A percentile compares a stretch with the other conserved stretches of the same genome.
These are phyloP conservation scores for Haemorhous mexicanus DNA, from an alignment of 2,113 vertebrate species.

Conservation along the genomic window DNA sequence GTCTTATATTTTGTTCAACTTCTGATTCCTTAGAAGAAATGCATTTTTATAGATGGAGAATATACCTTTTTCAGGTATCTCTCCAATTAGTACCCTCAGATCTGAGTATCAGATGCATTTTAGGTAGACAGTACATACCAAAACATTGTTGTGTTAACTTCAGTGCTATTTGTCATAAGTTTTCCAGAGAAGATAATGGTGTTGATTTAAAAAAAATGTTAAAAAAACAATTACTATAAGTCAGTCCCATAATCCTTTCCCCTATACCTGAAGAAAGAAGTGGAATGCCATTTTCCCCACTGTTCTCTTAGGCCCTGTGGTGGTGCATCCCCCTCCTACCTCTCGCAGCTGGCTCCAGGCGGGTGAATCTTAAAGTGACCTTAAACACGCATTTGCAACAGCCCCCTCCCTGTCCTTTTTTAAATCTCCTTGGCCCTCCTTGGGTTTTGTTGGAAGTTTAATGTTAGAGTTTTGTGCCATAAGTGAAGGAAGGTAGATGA, in stretches of 20 bases:
- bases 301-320: neutral
- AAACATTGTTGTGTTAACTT: neutral
- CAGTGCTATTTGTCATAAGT: neutral
- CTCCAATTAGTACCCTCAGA: neutral
- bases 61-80: neutral
- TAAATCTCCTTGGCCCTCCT: neutral
- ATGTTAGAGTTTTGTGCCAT: accelerated
- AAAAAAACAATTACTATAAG: neutral
- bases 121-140: neutral
- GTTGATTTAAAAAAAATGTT: neutral
- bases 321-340: accelerated
- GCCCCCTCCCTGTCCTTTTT: accelerated
- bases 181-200: neutral
- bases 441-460: neutral
- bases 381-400: neutral
- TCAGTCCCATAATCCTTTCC: neutral
- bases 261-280: neutral
- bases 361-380: neutral
- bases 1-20: neutral
- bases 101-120: neutral
- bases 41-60: neutral
- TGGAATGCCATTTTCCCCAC: neutral
- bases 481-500: neutral
- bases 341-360: too few relatives aligned
- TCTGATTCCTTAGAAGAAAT: neutral